A percentile compares a stretch with the other conserved stretches of the same genome.
Conservation (phyloP, 2,888 invertebrate genomes). For the Entomobrya multifasciata region DNA sequence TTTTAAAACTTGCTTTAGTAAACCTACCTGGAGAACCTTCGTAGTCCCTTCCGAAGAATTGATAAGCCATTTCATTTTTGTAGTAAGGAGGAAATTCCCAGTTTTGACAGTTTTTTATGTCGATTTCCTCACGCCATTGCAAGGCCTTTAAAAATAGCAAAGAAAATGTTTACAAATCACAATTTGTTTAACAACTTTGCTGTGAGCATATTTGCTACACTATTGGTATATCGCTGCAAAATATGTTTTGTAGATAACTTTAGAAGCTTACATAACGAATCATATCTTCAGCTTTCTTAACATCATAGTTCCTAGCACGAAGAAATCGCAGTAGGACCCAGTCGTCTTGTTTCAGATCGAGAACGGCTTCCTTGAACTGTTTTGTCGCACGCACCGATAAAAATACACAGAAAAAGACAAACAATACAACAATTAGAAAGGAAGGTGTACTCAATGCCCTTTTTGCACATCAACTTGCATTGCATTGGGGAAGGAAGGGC, state of each 20-base stretch:
- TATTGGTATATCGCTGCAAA: not conserved
- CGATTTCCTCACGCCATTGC: conserved; percentile 58
- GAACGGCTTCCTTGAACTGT: conserved; percentile 61
- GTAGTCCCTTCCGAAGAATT: conserved; percentile 46
- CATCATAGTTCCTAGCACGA: conserved; percentile 61
- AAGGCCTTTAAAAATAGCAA: conserved; percentile 52
- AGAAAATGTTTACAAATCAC: not conserved
- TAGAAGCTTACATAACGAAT: conserved; percentile 55
- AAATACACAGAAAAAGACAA: conserved; percentile 31
- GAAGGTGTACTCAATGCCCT: too few species aligned
- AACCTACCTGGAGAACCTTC: conserved; percentile 60
- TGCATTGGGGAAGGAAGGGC: conserved; percentile 17
- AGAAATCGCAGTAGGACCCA: conserved; percentile 62
- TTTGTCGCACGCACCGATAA: not conserved
- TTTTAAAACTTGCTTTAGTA: too few species aligned
- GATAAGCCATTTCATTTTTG: conserved; percentile 57
- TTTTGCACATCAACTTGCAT: too few species aligned
- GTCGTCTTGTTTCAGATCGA: conserved; percentile 59
- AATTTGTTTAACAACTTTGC: not conserved
- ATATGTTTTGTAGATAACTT: too few species aligned
- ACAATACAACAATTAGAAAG: conserved; percentile 27
- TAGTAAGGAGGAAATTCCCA: conserved; percentile 67
- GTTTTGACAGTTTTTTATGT: conserved; percentile 45
- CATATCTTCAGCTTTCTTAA: conserved; percentile 61
- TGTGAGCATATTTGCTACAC: not conserved